phyloP scores from a whole-genome alignment of 2,113 vertebrate genomes.

The Oostethus manadensis region DNA sequence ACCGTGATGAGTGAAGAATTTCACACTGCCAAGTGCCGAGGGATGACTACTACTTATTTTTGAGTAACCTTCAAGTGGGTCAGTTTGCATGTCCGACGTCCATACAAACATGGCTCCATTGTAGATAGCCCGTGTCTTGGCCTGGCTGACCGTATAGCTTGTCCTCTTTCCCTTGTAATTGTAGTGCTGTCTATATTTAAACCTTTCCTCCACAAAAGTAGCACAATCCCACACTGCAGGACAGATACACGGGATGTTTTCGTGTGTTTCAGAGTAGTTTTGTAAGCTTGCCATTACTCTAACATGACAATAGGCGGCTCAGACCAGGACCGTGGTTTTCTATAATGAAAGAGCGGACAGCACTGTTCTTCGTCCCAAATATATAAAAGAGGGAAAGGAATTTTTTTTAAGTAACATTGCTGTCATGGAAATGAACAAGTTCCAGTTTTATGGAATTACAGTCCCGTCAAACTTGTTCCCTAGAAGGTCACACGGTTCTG shows the following conservation, averaged over 20 bases:
- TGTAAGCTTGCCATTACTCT: slow-evolving; percentile 43
- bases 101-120: not conserved
- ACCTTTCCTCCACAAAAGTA: slow-evolving; percentile 25
- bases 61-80: not conserved
- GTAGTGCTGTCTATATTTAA: slow-evolving; percentile 35
- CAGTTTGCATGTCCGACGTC: slow-evolving; percentile 22
- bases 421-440: slow-evolving; percentile 19
- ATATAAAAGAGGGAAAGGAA: slow-evolving; percentile 3
- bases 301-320: slow-evolving; percentile 29
- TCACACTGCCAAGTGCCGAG: no score
- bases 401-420: not conserved
- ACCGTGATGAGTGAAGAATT: no score
- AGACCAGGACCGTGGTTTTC: slow-evolving; percentile 6
- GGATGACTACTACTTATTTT: no score
- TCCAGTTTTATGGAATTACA: slow-evolving; percentile 8
- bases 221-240: slow-evolving; percentile 18
- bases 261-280: slow-evolving; percentile 18
- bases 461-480: not conserved
- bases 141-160: slow-evolving; percentile 13
- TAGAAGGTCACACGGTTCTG: not conserved
- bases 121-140: slow-evolving; percentile 5
- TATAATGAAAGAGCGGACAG: slow-evolving; percentile 12
- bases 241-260: slow-evolving; percentile 36
- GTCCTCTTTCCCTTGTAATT: slow-evolving; percentile 34
- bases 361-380: slow-evolving; percentile 2